Base-by-base conservation (phyloP, 2,888 invertebrate genomes). In the Chrysotoxum bicinctum region DNA sequence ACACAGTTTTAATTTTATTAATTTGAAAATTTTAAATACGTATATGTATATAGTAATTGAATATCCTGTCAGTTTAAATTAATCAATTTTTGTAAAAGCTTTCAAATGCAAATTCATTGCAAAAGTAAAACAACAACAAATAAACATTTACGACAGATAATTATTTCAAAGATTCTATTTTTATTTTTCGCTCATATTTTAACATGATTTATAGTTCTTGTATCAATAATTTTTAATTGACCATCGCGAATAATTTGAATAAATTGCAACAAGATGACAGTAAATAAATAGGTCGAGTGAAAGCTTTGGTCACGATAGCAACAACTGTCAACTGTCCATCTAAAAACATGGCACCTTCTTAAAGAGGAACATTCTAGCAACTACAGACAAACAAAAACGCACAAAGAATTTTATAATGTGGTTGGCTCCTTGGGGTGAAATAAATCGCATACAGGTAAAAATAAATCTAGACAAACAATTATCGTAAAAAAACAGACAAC, bases 391-490 rank as follows among this genome's bases (percentile, higher is more conserved):
- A 32, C 26, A 60, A 40, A 23, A 60, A 40, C 58, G 32, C 37
- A 23, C 60, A 40, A 19, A 60, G 40, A 16, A 60, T 40, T 40
- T 45, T 23, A 23, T 30, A 12, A 26, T 43, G 21, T 23, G 9
- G 35, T 66, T 66, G 21, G 35, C 50, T 45, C 16, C 40, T 50
- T 45, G 48, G 62, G 73, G 48, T 73, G 50, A 37, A 37, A 73
- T 52, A 52, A 37, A 52, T 50, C 21, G 21, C 50, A 48, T 35
- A 35, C 21, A 74, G 73, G 73, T 74, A 64, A 74, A 73, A 74
- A 74, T 60, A 74, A 73, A 37, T 73, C 60, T n/a, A 72, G 58
- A 50, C 30, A 73, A 60, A 50, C 60, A 73, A 52, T 52, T 32
- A 52, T 16, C 14, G 56, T 35, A 54, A 56, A 60, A 23, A 70